Evolutionary conservation across 2,797 vertebrate species (phyloP), one percentile per base, ranked within the genome.

Genomic region (Pipistrellus pygmaeus): DNA sequence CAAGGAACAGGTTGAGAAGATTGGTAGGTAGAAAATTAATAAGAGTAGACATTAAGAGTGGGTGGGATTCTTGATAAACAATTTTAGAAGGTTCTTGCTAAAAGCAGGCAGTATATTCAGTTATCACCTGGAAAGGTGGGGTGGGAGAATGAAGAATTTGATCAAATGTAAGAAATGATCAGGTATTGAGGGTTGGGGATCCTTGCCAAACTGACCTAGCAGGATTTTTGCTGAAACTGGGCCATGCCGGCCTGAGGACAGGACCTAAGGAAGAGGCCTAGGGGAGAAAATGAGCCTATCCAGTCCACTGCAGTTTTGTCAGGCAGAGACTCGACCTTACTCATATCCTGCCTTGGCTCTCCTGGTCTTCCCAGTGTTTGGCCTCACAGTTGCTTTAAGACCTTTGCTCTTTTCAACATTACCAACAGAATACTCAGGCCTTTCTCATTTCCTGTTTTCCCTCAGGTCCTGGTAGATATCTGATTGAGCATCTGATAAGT

Each of bases 401-500:
- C 27, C 0, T 35, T 76, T 66, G 32, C 25, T 72, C 71, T 76
- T 53, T 72, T 25, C 14, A 38, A 51, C n/a, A 62, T 44, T 72
- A 20, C 32, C 60, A 95, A 93, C 57, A 90, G 85, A 68, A 88
- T 21, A 38, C 15, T 51, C 55, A 69, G n/a, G 13, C 0, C 13
- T 64, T 57, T 88, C 44, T 90, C 44, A 71, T 57, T 91, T 81
- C 11, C 20, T 11, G 18, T 91, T 66, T 30, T 71, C 21, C 9
- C 76, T n/a, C 14, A 64, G 25, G 6, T 69, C n/a, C 32, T 95
- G 12, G 23, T 10, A 82, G 12, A 71, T 55, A n/a, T 85, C 13
- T 73, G 35, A 78, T 23, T 76, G 35, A 88, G 30, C 35, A 93
- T 78, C 60, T 48, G n/a, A 77, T 80, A 90, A 90, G 80, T 41